Base-by-base conservation (phyloP, 2,888 invertebrate species). In the Diloba caeruleocephala region DNA sequence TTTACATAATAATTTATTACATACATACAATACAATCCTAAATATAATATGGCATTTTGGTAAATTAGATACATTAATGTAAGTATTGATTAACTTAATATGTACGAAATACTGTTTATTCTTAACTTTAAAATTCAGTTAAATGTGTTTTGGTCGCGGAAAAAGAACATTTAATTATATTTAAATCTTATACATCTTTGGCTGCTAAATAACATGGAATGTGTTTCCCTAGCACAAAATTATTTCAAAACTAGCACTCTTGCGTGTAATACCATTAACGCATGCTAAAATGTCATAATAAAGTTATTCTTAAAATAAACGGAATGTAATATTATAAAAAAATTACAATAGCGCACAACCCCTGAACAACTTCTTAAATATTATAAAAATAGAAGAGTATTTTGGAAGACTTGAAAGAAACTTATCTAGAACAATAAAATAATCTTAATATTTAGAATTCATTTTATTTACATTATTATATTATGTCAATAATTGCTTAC, bases 31-130 rank as follows among this genome's bases (percentile, higher is more conserved):
- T 50, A 55, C 46, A 39, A 49, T 34, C 50, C 69, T 68, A 74
- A 49, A 56, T 34, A 50, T 81, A 78, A 65, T 81, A 81, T 82
- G 81, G 81, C 82, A 74, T 74, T 64, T 64, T 61, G 57, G 51
- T 74, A 55, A 65, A 71, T 54, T 61, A 63, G 45, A 52, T 66
- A 66, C 4, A 58, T 54, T 39, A 7, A 25, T 12, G n/a, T n/a
- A n/a, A n/a, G n/a, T n/a, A n/a, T n/a, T n/a, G n/a, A n/a, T n/a
- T n/a, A 49, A 25, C 38, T 63, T 38, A 56, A 21, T 53, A 38
- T 6, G 54, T 48, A 65, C 29, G 43, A 56, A 75, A 74, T 75
- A 75, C 65, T 71, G 71, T 43, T 57, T 49, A 51, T 32, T 25
- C 59, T 48, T 67, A 61, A 19, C 60, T 46, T 42, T 46, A 55